A percentile compares a stretch with the other conserved stretches of the same genome.
phyloP scores from a whole-genome alignment of 2,797 vertebrate species.

The Ceyx erithaca region DNA sequence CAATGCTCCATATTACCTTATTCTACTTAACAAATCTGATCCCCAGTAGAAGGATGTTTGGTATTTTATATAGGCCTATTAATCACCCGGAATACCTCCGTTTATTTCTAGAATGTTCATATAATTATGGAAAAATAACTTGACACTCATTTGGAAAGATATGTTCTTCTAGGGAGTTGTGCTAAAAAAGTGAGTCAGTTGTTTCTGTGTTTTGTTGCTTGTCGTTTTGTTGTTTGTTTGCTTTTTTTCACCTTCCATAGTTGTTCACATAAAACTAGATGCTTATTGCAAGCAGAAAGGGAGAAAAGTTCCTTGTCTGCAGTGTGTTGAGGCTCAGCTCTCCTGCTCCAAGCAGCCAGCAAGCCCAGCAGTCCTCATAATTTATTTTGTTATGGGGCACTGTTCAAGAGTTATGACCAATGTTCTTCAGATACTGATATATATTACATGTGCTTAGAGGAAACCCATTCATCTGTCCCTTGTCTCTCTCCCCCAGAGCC shows the following conservation, averaged over 20 bases:
- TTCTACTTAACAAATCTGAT: background rate
- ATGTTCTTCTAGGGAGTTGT: background rate
- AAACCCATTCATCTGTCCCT: conserved; percentile 68
- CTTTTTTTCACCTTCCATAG: background rate
- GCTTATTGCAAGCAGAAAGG: background rate
- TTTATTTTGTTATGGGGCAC: conserved; percentile 69
- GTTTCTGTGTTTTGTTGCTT: background rate
- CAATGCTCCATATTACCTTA: background rate
- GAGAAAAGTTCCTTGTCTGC: background rate
- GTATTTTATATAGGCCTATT: background rate
- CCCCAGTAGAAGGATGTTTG: background rate
- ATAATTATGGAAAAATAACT: background rate
- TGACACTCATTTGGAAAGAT: background rate
- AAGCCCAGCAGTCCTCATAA: conserved; percentile 21
- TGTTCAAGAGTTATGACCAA: conserved; percentile 55
- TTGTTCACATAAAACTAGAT: background rate
- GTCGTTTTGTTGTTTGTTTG: background rate
- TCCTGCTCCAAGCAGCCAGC: conserved; percentile 11
- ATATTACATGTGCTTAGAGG: conserved; percentile 67
- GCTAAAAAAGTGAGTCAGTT: background rate
- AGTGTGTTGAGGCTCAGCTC: background rate
- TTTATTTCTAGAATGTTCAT: background rate
- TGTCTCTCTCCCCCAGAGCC: conserved; percentile 60
- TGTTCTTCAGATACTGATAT: conserved; percentile 57
- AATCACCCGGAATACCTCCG: background rate